Percentiles rank a stretch among this genome's conserved stretches.
phyloP scores from a whole-genome alignment of 2,113 vertebrate species.

The Polypterus bichir region DNA sequence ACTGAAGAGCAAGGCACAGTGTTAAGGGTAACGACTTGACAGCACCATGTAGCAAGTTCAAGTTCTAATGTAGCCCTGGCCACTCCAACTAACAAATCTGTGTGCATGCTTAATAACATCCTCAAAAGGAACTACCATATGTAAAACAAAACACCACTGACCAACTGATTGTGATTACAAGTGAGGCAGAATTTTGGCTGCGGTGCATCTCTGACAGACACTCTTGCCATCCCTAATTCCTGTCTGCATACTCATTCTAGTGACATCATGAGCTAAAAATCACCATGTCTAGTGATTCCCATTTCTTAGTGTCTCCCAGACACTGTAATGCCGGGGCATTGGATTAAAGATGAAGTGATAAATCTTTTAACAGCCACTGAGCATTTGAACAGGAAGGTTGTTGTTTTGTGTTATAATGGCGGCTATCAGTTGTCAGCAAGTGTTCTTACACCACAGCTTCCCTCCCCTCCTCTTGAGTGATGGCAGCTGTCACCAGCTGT shows the following conservation, averaged over 20 bases:
- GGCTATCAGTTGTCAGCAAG: conserved; percentile 42
- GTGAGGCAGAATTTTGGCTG: too few species aligned
- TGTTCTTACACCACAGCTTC: conserved; percentile 44
- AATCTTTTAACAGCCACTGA: conserved; percentile 24
- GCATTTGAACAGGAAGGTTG: conserved; percentile 23
- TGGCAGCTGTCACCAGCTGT: conserved; percentile 49
- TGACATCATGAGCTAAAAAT: not conserved
- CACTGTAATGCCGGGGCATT: conserved; percentile 12
- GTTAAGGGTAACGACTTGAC: too few species aligned
- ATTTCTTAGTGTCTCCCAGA: conserved; percentile 12
- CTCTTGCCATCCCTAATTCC: not conserved
- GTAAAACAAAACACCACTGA: too few species aligned
- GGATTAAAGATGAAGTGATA: conserved; percentile 22
- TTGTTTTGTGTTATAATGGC: conserved; percentile 22
- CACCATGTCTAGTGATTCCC: not conserved
- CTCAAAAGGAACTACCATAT: too few species aligned
- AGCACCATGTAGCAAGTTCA: too few species aligned
- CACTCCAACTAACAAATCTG: too few species aligned
- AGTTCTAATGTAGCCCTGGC: too few species aligned
- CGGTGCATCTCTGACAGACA: too few species aligned
- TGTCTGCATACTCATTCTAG: conserved; percentile 1
- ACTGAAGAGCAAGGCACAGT: too few species aligned
- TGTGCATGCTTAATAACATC: too few species aligned
- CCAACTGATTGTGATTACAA: too few species aligned
- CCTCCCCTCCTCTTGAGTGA: conserved; percentile 33